Conservation (phyloP, 2,888 invertebrate genomes). For the Fragum fragum region DNA sequence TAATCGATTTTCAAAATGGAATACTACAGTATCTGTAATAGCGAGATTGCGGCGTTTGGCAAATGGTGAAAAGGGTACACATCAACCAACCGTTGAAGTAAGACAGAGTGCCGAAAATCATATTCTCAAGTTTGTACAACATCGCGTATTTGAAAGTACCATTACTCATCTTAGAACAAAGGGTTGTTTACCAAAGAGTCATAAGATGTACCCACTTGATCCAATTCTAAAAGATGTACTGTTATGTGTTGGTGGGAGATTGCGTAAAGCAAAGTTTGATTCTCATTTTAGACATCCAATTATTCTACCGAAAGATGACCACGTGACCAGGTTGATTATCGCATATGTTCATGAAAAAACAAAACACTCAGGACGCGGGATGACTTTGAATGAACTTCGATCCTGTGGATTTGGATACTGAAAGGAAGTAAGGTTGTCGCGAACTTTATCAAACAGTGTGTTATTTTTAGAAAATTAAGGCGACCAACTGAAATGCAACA, state of each 20-base stretch:
- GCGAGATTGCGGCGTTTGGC: conserved; percentile 33
- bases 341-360: conserved; percentile 45
- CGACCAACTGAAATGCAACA: conserved; percentile 34
- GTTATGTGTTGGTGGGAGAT: conserved; percentile 42
- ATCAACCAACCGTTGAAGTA: conserved; percentile 35
- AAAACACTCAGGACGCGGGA: conserved; percentile 65
- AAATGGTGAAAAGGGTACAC: conserved; percentile 37
- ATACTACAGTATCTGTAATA: conserved; percentile 28
- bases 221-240: conserved; percentile 38
- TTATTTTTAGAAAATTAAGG: conserved; percentile 43
- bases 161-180: not conserved
- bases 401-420: conserved; percentile 64
- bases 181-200: conserved; percentile 27
- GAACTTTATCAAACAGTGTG: conserved; percentile 53
- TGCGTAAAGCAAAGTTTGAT: conserved; percentile 44
- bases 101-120: conserved; percentile 35
- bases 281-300: conserved; percentile 54
- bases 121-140: conserved; percentile 51
- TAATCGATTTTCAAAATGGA: conserved; percentile 40
- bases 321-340: conserved; percentile 60
- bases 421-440: conserved; percentile 54
- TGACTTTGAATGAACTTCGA: conserved; percentile 58
- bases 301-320: conserved; percentile 66
- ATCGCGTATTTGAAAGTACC: not conserved
- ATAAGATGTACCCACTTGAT: conserved; percentile 45